Base-by-base conservation (phyloP, 2,113 vertebrate genomes). In the Puffinus mauretanicus region DNA sequence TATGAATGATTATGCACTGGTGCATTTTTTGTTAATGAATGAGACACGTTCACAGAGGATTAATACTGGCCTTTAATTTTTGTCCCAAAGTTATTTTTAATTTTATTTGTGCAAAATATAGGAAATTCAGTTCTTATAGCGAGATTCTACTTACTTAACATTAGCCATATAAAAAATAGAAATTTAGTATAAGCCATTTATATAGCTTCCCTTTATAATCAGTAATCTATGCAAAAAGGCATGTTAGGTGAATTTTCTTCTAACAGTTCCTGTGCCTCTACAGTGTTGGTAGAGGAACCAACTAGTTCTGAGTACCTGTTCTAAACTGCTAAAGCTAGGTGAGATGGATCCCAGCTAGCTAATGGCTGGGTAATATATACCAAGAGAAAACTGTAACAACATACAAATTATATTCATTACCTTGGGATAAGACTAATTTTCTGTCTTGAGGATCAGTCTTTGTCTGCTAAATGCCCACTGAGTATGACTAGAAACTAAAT, bases 21-120 rank as follows among this genome's bases (percentile, higher is more conserved):
- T 65, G 11, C 10, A 54, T 81, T 88, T 91, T 91, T 94, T 87
- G 66, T 83, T 92, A 82, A 61, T 75, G 69, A 96, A 92, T 76
- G 49, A 14, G 19, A 25, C 12, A 55, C 11, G 73, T 93, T 84
- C 78, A 90, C 13, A 86, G 16, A 66, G 9, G 34, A 81, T 78
- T 93, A 78, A 77, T 77, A 66, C 6, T 66, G 49, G 32, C 7
- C 21, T 75, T 86, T 69, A 84, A 78, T 88, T 86, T 3, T 3
- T 44, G 7, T 81, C 8, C 6, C 4, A 55, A 78, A 86, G n/a
- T 64, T 78, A 64, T 55, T 88, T 93, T 67, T 30, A 25, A 40
- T 88, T 73, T 82, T 82, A 49, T 64, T 88, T 93, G 11, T 83
- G 21, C 15, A 81, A 75, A 61, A 73, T n/a, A 58, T 1, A 58